These are phyloP conservation scores for western clawed frog (Xenopus tropicalis) DNA, from an alignment of 2,113 vertebrate species.

Conservation along the genomic window DNA sequence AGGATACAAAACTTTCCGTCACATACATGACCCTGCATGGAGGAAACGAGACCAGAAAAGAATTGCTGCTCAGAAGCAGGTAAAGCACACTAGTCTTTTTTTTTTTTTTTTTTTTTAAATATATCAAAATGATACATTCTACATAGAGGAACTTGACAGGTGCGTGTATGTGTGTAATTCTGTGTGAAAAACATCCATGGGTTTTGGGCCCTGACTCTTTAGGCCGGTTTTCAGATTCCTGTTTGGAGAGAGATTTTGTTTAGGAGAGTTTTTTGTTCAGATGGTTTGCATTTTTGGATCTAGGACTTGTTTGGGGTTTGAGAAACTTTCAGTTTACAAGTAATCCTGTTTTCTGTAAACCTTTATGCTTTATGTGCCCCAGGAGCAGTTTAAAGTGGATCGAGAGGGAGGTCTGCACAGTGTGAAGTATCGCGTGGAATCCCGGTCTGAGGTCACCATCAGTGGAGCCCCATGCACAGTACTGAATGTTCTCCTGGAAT, in stretches of 20 bases:
- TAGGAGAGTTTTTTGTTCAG: too few species aligned
- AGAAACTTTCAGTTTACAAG: too few species aligned
- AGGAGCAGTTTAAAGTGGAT: conserved; percentile 97
- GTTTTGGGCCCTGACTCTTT: too few species aligned
- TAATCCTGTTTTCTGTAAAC: not conserved
- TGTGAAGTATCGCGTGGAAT: conserved; percentile 81
- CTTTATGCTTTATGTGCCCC: conserved; percentile 22
- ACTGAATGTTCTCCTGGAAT: conserved; percentile 81
- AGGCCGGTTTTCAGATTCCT: too few species aligned
- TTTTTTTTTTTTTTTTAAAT: too few species aligned
- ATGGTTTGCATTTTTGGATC: too few species aligned
- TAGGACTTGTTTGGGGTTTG: too few species aligned
- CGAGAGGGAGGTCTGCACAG: conserved; percentile 85
- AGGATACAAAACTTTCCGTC: conserved; percentile 88
- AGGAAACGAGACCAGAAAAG: conserved; percentile 95
- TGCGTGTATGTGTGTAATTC: too few species aligned
- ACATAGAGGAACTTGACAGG: too few species aligned
- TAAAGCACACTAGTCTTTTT: conserved; percentile 48
- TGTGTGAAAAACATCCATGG: too few species aligned
- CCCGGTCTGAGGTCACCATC: conserved; percentile 76
- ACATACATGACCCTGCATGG: conserved; percentile 93
- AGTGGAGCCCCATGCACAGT: conserved; percentile 85
- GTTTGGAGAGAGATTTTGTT: too few species aligned
- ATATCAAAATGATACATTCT: too few species aligned
- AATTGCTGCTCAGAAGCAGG: conserved; percentile 90